Evolutionary conservation across 1,140 invertebrate species (phyloP), one percentile per base, ranked within the genome.

Genomic region (Papilio aristodemus): DNA sequence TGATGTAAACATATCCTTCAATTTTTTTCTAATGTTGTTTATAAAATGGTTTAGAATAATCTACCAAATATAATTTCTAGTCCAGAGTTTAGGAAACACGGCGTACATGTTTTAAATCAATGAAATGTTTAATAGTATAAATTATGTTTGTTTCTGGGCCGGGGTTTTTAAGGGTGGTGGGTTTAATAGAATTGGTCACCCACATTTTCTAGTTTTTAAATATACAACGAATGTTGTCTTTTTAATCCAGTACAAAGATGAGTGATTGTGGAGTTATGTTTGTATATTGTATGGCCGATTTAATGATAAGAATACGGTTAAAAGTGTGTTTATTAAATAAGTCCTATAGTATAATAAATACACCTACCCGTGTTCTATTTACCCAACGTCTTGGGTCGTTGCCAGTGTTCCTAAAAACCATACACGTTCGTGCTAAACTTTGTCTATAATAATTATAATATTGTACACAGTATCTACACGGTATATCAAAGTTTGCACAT

Each of bases 331-430:
- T 74, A 78, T 78, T 74, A 75, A 78, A 83, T 76, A 81, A 85
- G 76, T 81, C 79, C 76, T 83, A 78, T 82, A n/a, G 80, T 81
- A 83, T 83, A 81, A 84, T 80, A 83, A 83, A 86, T 83, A 76
- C 84, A 78, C 79, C 77, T 83, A 79, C 81, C 78, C 76, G 71
- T 75, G 76, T 71, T 85, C 79, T 81, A 82, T 84, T 85, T 85
- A 84, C 81, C 73, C 78, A 76, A 71, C 67, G 74, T 77, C 71
- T 86, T 81, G 63, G 63, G 41, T 66, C 43, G 63, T n/a, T 66
- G 63, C 63, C 63, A 83, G 63, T 50, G 27, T 66, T 76, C 79
- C 76, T 80, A 81, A 83, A 85, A 81, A 85, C 83, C 78, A 84
- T 81, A 83, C 79, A 78, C 72, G 76, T 77, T 79, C 75, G 71